A percentile compares a stretch with the other conserved stretches of the same genome.
Evolutionary conservation across 2,797 vertebrate species (phyloP).

Genomic region (Anomalospiza imberbis): DNA sequence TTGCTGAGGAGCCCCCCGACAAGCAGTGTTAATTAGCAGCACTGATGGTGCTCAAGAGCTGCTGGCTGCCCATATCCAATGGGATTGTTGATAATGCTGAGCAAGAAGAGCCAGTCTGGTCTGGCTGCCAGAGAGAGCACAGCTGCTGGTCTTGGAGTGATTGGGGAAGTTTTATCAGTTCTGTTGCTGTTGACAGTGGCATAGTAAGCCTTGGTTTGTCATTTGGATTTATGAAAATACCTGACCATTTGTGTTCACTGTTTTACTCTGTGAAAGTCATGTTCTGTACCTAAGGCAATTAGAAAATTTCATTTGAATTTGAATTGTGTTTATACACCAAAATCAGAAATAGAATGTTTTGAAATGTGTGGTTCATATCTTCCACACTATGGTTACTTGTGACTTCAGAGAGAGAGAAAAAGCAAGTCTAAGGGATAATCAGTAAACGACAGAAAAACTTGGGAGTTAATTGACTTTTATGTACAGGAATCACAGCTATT

Average conservation of each 20-base stretch:
- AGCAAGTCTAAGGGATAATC: background rate
- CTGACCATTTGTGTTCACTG: background rate
- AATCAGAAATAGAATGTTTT: background rate
- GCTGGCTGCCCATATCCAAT: background rate
- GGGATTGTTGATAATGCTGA: background rate
- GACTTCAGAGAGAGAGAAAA: background rate
- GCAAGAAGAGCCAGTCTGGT: background rate
- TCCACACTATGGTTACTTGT: background rate
- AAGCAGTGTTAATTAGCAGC: background rate
- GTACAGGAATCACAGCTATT: background rate
- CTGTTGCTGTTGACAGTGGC: background rate
- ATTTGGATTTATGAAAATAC: background rate
- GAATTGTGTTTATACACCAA: background rate
- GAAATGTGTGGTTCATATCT: background rate
- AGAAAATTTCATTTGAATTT: background rate
- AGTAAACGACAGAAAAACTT: background rate
- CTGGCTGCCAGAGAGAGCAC: background rate
- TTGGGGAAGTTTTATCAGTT: background rate
- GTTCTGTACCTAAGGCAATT: background rate
- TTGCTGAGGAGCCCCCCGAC: background rate
- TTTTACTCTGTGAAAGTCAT: background rate
- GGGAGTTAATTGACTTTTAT: background rate
- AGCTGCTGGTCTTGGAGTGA: background rate
- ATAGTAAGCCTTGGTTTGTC: background rate
- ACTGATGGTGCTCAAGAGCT: background rate